Conservation (phyloP, 2,113 vertebrate species). For the Gymnorhina tibicen region DNA sequence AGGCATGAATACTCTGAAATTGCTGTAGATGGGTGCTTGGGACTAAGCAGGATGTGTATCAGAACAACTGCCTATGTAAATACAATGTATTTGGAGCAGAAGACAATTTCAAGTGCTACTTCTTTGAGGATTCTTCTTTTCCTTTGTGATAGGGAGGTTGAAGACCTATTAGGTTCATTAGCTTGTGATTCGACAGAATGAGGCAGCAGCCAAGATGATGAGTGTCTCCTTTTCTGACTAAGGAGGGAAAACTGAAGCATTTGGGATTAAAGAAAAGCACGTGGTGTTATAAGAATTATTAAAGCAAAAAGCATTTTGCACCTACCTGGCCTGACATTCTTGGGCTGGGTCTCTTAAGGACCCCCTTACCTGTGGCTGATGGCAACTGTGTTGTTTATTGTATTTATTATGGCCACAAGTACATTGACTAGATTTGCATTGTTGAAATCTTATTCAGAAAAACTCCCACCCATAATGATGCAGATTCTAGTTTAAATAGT, state of each 20-base stretch:
- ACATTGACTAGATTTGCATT: background rate
- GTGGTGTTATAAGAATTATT: background rate
- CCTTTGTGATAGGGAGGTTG: background rate
- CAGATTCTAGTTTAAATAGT: background rate
- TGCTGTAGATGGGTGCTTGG: background rate
- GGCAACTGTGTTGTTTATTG: accelerated
- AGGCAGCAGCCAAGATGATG: background rate
- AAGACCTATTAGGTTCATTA: background rate
- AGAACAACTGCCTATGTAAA: background rate
- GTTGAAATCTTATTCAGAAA: background rate
- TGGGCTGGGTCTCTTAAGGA: background rate
- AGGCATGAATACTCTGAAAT: background rate
- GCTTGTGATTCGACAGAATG: background rate
- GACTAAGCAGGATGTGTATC: background rate
- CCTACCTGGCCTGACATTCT: background rate
- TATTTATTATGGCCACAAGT: background rate
- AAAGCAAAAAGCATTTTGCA: background rate
- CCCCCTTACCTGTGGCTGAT: background rate
- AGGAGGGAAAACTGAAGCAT: background rate
- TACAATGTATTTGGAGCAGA: background rate
- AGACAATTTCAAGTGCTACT: background rate
- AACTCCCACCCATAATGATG: background rate
- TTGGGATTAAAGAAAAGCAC: background rate
- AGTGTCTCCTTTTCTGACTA: background rate
- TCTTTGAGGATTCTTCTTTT: background rate